Percentiles rank a stretch among this genome's conserved stretches.
These are phyloP conservation scores for Venturia canescens DNA, from an alignment of 1,140 invertebrate genomes.

Conservation along the genomic window DNA sequence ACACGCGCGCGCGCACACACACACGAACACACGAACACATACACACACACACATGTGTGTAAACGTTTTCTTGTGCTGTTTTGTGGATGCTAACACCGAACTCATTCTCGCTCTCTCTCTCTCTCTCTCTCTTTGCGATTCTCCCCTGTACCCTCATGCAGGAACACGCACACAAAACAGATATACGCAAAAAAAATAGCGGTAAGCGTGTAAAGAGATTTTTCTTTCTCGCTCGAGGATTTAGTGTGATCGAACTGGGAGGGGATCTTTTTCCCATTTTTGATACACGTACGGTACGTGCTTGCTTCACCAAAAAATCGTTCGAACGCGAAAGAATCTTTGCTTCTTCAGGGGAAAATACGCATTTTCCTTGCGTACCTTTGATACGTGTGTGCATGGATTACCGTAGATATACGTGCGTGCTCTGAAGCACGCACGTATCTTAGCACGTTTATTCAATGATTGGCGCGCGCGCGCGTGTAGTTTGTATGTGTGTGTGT, in stretches of 20 bases:
- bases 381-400: not conserved
- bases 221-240: not conserved
- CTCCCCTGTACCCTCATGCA: slow-evolving; percentile 8
- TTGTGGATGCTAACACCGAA: slow-evolving; percentile 30
- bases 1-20: too few relatives aligned
- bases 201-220: not conserved
- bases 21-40: too few relatives aligned
- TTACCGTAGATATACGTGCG: not conserved
- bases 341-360: not conserved
- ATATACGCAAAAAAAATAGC: not conserved
- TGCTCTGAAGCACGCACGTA: not conserved
- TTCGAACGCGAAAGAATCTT: not conserved
- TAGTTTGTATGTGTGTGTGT: too few relatives aligned
- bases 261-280: not conserved
- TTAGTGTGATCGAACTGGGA: not conserved
- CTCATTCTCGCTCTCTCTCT: slow-evolving; percentile 10
- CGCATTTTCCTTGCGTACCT: not conserved
- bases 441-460: not conserved
- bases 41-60: too few relatives aligned
- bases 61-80: not conserved
- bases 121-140: slow-evolving; percentile 16
- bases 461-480: too few relatives aligned
- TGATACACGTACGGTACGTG: not conserved
- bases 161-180: not conserved
- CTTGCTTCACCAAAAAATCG: not conserved